Base-by-base conservation (phyloP, 64 coral and sea anemone genomes). In the Montipora efflorescens region DNA sequence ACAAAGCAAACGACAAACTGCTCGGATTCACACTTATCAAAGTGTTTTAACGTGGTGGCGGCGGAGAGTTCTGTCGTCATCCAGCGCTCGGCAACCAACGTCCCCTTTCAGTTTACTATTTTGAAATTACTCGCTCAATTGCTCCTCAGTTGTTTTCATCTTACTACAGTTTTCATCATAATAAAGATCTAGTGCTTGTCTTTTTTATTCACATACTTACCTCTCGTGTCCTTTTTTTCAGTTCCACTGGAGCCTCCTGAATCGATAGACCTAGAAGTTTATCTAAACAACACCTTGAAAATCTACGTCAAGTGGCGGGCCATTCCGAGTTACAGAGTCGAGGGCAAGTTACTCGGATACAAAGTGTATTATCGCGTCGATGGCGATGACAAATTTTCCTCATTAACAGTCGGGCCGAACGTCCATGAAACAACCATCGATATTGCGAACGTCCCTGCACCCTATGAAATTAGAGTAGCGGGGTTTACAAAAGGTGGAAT, bases 391-490 rank as follows among this genome's bases (percentile, higher is more conserved):
- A 2, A 69, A 21, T 85, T 47, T 49, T 50, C 14, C 14, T 3
- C 18, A 3, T 49, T n/a, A 11, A 22, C 62, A 2, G 82, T 85
- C 18, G 19, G 8, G 20, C 62, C 62, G 9, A 19, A 67, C 44
- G 82, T 21, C 62, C 12, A 49, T 4, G 13, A 85, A 49, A 62
- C 82, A 70, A 71, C 4, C 16, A 85, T 85, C 2, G 36, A 9
- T 18, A 67, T 48, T 71, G 16, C 9, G 45, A 71, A 7, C 18
- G 66, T 47, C 15, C 15, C 45, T 5, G 44, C 11, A 22, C 59
- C 59, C 5, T 85, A 85, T 12, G 64, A 71, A 70, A 50, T 85
- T 9, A 49, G 44, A 16, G 82, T 85, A 6, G 82, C 82, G 3
- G 82, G 62, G 2, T 85, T 85, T 10, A 85, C 82, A 10, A 20